Percentiles rank a stretch among this genome's conserved stretches.
Evolutionary conservation across 1,140 invertebrate genomes (phyloP).

Genomic region (Pogonomyrmex californicus): DNA sequence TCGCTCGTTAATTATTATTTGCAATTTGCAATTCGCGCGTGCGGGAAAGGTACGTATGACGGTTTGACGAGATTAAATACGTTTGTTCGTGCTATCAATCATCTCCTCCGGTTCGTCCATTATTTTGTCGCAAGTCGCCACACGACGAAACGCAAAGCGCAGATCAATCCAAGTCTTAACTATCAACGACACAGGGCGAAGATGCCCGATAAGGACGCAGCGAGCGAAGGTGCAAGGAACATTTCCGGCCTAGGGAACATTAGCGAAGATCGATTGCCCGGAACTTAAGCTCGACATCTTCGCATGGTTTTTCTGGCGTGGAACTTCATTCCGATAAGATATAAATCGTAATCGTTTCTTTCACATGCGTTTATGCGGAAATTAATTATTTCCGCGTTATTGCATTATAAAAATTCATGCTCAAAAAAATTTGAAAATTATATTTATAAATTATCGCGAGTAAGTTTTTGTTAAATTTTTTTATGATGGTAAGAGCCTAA

Average conservation of each 20-base stretch:
- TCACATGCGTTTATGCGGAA: background rate
- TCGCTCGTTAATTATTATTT: conserved; percentile 47
- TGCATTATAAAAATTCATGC: background rate
- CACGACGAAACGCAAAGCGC: conserved; percentile 54
- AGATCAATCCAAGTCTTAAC: conserved; percentile 63
- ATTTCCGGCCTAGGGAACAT: conserved; percentile 41
- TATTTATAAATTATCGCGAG: conserved; percentile 28
- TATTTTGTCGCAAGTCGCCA: conserved; percentile 45
- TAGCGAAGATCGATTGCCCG: conserved; percentile 67
- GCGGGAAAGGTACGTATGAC: conserved; percentile 15
- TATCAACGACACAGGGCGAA: conserved; percentile 45
- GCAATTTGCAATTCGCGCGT: conserved; percentile 44
- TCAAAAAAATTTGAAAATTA: background rate
- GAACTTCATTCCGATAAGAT: conserved; percentile 46
- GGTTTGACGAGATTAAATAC: conserved; percentile 27
- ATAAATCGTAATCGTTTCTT: conserved; percentile 33
- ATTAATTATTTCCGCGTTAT: conserved; percentile 6
- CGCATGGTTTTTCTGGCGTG: conserved; percentile 45
- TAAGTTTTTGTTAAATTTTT: background rate
- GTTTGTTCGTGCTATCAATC: conserved; percentile 52
- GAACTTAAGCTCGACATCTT: conserved; percentile 40
- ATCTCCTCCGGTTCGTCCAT: conserved; percentile 47
- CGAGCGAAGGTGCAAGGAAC: conserved; percentile 41
- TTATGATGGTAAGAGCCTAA: background rate
- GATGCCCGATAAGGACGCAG: conserved; percentile 51